Evolutionary conservation across 2,113 vertebrate species (phyloP).

Genomic region (Lophotis ruficrista): DNA sequence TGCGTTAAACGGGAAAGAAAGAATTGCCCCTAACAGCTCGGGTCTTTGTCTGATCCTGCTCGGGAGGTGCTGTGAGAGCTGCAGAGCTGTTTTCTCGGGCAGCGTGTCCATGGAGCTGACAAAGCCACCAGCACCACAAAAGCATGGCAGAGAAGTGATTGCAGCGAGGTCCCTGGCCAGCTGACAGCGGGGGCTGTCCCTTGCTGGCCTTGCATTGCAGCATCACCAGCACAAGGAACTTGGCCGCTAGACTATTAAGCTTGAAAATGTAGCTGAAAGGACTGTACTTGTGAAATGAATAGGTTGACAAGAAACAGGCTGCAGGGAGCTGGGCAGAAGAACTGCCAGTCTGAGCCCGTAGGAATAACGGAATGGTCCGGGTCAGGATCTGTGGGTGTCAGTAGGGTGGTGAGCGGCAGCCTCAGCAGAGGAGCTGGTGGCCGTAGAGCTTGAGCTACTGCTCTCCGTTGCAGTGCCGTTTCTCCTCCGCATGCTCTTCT

Average conservation of each 20-base stretch:
- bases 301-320: neutral
- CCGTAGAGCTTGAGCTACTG: neutral
- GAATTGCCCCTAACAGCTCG: neutral
- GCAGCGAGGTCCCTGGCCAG: neutral
- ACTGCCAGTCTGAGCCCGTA: neutral
- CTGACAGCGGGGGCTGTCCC: slow-evolving; percentile 13
- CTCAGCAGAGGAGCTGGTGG: neutral
- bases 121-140: neutral
- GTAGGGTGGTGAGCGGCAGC: neutral
- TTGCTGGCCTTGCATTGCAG: neutral
- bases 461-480: neutral
- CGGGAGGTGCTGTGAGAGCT: neutral
- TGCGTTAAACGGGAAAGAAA: neutral
- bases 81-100: slow-evolving; percentile 34
- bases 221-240: neutral
- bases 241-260: neutral
- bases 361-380: neutral
- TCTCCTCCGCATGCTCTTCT: neutral
- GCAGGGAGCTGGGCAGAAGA: neutral
- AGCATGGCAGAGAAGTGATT: neutral
- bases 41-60: neutral
- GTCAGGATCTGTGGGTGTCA: neutral
- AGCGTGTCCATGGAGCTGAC: slow-evolving; percentile 33
- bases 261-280: neutral
- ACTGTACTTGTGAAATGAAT: neutral